Conservation (phyloP, 2,888 invertebrate species). For the Drosophila yooni region DNA sequence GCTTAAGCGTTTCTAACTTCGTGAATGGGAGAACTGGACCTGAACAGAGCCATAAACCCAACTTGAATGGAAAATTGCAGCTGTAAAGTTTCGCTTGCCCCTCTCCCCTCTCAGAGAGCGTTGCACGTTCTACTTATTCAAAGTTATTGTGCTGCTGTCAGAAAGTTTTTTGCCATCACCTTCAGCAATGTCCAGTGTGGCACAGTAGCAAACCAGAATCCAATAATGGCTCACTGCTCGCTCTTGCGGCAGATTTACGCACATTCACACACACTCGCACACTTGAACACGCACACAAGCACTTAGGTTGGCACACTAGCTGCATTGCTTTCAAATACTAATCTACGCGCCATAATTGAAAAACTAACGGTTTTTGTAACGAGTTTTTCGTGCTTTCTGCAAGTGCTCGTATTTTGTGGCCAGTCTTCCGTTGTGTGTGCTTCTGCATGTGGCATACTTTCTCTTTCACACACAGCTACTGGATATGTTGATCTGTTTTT, state of each 20-base stretch:
- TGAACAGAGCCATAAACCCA: conserved; percentile 21
- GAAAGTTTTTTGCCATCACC: conserved; percentile 55
- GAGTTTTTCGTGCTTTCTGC: conserved; percentile 76
- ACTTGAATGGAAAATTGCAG: conserved; percentile 61
- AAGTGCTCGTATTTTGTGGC: conserved; percentile 52
- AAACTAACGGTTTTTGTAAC: conserved; percentile 77
- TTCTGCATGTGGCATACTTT: conserved; percentile 19
- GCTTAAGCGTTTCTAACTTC: conserved; percentile 38
- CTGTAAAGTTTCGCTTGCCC: conserved; percentile 29
- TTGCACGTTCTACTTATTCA: conserved; percentile 65
- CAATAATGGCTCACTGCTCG: conserved; percentile 63
- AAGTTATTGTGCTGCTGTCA: conserved; percentile 74
- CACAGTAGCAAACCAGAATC: conserved; percentile 50
- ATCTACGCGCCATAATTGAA: conserved; percentile 79
- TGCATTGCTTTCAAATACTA: conserved; percentile 73
- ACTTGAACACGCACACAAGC: conserved; percentile 7
- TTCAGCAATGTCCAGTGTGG: conserved; percentile 42
- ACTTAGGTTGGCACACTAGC: conserved; percentile 9
- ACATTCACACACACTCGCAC: conserved; percentile 29
- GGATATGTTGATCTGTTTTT: conserved; percentile 37
- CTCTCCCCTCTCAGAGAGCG: conserved; percentile 4
- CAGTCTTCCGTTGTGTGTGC: conserved; percentile 9
- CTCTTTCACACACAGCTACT: conserved; percentile 31
- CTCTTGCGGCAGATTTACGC: conserved; percentile 65
- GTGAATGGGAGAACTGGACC: conserved; percentile 21